phyloP scores from a whole-genome alignment of 64 coral and sea anemone genomes.

The Astreopora myriophthalma region DNA sequence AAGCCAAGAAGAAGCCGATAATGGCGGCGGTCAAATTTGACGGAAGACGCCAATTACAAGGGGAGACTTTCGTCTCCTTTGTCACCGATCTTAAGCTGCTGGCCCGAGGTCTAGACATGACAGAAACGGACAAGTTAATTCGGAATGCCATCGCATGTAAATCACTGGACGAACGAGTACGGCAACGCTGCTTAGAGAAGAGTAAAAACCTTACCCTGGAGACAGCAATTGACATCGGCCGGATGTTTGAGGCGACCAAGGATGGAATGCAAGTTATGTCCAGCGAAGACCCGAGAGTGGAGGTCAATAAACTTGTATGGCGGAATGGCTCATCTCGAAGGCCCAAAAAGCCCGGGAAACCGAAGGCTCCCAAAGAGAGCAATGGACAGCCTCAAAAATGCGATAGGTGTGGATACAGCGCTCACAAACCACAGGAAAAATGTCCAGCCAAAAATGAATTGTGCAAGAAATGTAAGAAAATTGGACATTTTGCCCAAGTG shows the following conservation, averaged over 20 bases:
- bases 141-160: conserved; percentile 69
- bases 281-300: too few species aligned
- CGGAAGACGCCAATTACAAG: conserved; percentile 27
- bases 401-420: neutral
- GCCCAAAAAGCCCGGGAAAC: too few species aligned
- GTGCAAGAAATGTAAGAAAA: conserved; percentile 22
- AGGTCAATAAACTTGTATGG: neutral
- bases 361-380: neutral
- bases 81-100: conserved; percentile 25
- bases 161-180: conserved; percentile 44
- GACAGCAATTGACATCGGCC: too few species aligned
- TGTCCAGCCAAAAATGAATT: conserved; percentile 10
- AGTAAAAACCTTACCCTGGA: too few species aligned
- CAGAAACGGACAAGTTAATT: conserved; percentile 45
- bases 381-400: neutral
- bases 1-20: conserved; percentile 50
- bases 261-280: too few species aligned
- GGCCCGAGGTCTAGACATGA: neutral
- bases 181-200: conserved; percentile 1
- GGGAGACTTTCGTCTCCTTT: conserved; percentile 52
- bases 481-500: conserved; percentile 38
- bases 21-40: conserved; percentile 62
- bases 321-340: neutral
- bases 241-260: neutral
- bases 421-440: conserved; percentile 29